A percentile compares a stretch with the other conserved stretches of the same genome.
phyloP scores from a whole-genome alignment of 2,797 vertebrate species.

The Smutsia temminckii region DNA sequence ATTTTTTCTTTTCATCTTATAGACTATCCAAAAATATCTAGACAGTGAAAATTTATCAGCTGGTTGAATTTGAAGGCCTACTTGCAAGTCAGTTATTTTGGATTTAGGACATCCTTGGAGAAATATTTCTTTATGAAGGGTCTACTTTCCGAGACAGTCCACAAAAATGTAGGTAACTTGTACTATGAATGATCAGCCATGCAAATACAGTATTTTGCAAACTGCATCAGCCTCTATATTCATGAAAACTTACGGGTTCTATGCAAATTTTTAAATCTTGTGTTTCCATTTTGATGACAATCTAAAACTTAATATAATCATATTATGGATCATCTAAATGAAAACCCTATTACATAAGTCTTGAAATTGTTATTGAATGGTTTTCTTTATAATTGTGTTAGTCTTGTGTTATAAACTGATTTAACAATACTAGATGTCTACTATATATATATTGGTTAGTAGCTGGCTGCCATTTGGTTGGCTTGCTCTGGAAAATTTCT shows the following conservation, averaged over 20 bases:
- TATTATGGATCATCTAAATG: neutral
- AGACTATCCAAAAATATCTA: neutral
- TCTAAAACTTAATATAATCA: neutral
- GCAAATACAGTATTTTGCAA: neutral
- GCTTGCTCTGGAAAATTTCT: neutral
- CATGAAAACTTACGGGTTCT: neutral
- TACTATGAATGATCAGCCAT: neutral
- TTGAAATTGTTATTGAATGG: neutral
- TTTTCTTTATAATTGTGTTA: neutral
- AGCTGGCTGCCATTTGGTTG: neutral
- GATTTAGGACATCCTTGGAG: neutral
- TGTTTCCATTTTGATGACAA: slow-evolving; percentile 1
- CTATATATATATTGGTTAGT: neutral
- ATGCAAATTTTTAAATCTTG: slow-evolving; percentile 6
- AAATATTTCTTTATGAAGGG: neutral
- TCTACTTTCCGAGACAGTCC: neutral
- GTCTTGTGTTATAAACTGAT: neutral
- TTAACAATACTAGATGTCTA: neutral
- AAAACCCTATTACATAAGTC: neutral
- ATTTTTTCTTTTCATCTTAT: neutral
- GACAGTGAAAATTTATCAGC: neutral
- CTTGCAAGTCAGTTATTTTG: neutral
- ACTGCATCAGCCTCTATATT: neutral
- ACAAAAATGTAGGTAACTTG: neutral
- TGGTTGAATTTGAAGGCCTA: neutral